These are phyloP conservation scores for Dryas iulia DNA, from an alignment of 1,140 invertebrate genomes.

Conservation along the genomic window DNA sequence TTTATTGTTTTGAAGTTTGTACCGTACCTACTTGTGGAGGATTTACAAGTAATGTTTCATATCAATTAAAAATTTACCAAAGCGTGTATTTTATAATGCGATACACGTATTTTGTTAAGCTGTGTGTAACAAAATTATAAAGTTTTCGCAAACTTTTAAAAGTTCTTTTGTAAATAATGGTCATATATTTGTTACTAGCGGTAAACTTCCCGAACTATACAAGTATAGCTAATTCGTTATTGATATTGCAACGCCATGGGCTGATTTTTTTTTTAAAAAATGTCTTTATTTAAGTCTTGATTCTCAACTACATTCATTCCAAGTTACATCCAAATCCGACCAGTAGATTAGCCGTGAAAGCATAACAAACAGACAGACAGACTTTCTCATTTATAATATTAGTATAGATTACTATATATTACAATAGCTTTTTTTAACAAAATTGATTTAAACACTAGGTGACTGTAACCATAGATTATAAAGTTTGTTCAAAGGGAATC, in stretches of 20 bases:
- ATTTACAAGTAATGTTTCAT: constrained; percentile 64
- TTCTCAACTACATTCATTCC: too few species aligned
- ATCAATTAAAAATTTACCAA: constrained; percentile 72
- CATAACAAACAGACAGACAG: too few species aligned
- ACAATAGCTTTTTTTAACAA: background rate
- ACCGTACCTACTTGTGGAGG: constrained; percentile 67
- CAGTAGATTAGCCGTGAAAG: too few species aligned
- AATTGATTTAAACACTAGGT: background rate
- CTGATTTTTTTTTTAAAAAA: too few species aligned
- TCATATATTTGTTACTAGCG: background rate
- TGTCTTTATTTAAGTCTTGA: too few species aligned
- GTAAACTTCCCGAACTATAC: too few species aligned
- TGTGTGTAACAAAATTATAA: background rate
- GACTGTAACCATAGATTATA: background rate
- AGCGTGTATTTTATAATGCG: constrained; percentile 20
- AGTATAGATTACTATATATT: too few species aligned
- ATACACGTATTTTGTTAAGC: background rate
- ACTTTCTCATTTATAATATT: too few species aligned
- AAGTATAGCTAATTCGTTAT: too few species aligned
- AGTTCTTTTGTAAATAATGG: background rate
- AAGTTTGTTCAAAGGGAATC: constrained; percentile 11
- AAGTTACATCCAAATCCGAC: too few species aligned
- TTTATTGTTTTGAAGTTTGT: constrained; percentile 65
- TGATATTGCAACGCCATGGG: too few species aligned
- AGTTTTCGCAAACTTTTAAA: background rate